phyloP scores from a whole-genome alignment of 2,888 invertebrate genomes.

The Mongoloraphidia duomilia region DNA sequence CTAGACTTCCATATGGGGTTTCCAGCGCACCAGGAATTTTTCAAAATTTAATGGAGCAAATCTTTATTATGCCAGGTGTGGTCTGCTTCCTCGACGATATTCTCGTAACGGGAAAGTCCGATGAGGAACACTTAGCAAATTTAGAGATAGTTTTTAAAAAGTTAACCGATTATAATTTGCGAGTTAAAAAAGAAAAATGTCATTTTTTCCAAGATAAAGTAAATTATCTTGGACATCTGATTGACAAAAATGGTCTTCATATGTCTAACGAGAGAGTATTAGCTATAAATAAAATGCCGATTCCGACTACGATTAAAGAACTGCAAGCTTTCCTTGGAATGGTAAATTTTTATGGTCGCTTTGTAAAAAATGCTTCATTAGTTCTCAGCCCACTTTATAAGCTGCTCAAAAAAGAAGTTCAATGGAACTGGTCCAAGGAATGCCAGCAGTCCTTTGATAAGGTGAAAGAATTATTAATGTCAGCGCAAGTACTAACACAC shows the following conservation, averaged over 20 bases:
- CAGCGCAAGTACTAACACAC: no score
- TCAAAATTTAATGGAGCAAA: no score
- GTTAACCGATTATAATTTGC: constrained; percentile 11
- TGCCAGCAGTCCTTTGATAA: no score
- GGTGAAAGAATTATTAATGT: no score
- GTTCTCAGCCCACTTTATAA: constrained; percentile 7
- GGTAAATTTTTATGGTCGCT: constrained; percentile 10
- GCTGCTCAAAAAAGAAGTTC: constrained; percentile 8
- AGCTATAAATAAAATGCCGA: constrained; percentile 9
- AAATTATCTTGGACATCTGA: constrained; percentile 13
- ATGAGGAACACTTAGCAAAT: constrained; percentile 7
- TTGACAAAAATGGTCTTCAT: constrained; percentile 15
- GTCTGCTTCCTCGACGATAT: constrained; percentile 16
- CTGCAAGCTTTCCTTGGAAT: constrained; percentile 9
- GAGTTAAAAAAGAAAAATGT: constrained; percentile 16
- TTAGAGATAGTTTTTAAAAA: constrained; percentile 9
- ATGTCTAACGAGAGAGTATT: constrained; percentile 11
- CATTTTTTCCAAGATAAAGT: constrained; percentile 12
- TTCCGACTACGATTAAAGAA: constrained; percentile 6
- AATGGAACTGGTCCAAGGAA: no score
- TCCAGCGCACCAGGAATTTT: no score
- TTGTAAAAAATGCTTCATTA: constrained; percentile 6
- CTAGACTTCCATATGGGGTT: no score
- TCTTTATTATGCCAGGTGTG: no score
- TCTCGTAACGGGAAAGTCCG: constrained; percentile 12